Percentiles rank a stretch among this genome's conserved stretches.
phyloP scores from a whole-genome alignment of 2,113 vertebrate species.

The Heteronetta atricapilla region DNA sequence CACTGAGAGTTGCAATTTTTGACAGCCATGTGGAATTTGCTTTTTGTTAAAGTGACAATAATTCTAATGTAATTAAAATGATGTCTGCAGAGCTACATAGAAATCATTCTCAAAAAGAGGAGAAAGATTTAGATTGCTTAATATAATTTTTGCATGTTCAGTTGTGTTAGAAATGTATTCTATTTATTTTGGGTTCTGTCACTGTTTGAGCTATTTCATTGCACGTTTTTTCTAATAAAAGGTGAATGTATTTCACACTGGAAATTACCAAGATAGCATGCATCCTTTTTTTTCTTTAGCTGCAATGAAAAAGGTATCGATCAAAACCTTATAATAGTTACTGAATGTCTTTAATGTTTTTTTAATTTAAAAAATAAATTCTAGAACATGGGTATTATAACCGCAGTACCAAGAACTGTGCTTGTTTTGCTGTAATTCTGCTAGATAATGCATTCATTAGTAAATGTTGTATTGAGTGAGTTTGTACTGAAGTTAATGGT shows the following conservation, averaged over 20 bases:
- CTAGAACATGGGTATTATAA: background rate
- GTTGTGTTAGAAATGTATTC: background rate
- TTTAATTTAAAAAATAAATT: background rate
- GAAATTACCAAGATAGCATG: background rate
- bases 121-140: background rate
- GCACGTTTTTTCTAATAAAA: background rate
- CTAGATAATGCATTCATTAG: background rate
- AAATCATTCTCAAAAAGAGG: background rate
- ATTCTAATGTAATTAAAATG: background rate
- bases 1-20: background rate
- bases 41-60: conserved; percentile 28
- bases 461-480: background rate
- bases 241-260: background rate
- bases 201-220: background rate
- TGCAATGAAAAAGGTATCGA: too few species aligned
- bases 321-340: background rate
- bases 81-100: background rate
- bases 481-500: background rate
- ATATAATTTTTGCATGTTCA: background rate
- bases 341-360: background rate
- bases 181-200: background rate
- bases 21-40: background rate
- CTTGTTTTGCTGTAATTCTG: background rate
- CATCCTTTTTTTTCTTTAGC: background rate
- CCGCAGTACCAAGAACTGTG: background rate